Evolutionary conservation across 1,140 invertebrate genomes (phyloP), one percentile per base, ranked within the genome.

Genomic region (Alviniconcha marisindica): DNA sequence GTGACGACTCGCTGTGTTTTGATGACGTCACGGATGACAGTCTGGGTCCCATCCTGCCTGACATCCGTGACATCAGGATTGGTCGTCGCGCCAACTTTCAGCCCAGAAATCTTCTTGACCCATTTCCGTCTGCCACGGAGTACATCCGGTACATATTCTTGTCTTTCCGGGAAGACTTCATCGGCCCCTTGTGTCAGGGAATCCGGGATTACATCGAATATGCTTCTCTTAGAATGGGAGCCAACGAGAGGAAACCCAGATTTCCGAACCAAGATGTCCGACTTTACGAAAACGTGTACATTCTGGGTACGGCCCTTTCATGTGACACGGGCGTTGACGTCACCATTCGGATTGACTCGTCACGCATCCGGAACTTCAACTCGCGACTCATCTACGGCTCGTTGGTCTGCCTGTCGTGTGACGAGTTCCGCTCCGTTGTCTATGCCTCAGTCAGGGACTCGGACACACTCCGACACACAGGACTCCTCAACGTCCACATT

Each of bases 101-200:
- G 0, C 76, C 74, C 10, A 77, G 82, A 66, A 42, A 71, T 56
- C 33, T 83, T 42, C 21, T 24, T 42, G 54, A 66, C n/a, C 73
- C 51, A 28, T 77, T 76, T 40, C 44, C 40, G 15, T 83, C 82
- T 21, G 71, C 74, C 31, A 56, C 40, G 3, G 94, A 96, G 86
- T 97, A 97, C 89, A 91, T 97, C 7, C 95, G 96, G 87, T 94
- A 95, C 0, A 96, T 97, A 83, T 96, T 96, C 88, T 91, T 95
- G 24, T 91, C 97, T 3, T 90, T 97, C 38, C 91, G 95, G 14
- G 96, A 97, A 93, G 96, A 97, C 86, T 93, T 93, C 79, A 77
- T 92, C 76, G 51, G 85, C 10, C 91, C 93, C 33, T 77, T 94
- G 14, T 80, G 92, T 83, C 77, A 87, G 28, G 93, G 93, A 40